Conservation (phyloP, 2,113 vertebrate genomes). For the Sclerurus mexicanus region DNA sequence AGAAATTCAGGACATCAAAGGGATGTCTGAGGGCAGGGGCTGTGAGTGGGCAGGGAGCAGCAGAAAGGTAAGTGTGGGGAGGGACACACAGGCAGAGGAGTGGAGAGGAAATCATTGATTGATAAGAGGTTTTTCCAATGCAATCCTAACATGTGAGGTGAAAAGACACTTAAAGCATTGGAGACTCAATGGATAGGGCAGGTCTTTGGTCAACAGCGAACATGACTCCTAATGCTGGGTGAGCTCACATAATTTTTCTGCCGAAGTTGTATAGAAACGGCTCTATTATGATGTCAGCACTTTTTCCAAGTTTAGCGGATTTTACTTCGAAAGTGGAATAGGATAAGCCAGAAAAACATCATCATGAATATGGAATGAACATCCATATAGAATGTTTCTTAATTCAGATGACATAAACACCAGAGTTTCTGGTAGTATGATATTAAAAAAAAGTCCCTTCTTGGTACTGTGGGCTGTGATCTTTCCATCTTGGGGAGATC, state of each 20-base stretch:
- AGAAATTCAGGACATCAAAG: not conserved
- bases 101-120: not conserved
- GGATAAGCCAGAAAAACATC: not conserved
- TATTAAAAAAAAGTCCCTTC: not conserved
- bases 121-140: not conserved
- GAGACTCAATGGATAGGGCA: not conserved
- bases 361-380: not conserved
- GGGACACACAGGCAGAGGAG: not conserved
- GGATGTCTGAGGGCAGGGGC: not conserved
- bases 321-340: not conserved
- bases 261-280: not conserved
- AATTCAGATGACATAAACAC: not conserved
- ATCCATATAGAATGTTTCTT: rapidly evolving
- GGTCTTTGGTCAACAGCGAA: not conserved
- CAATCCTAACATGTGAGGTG: not conserved
- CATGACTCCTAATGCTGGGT: rapidly evolving
- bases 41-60: not conserved
- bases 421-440: not conserved
- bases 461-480: too few species aligned
- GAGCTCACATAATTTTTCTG: not conserved
- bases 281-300: rapidly evolving
- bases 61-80: not conserved
- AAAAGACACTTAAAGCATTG: not conserved
- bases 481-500: not conserved
- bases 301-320: not conserved